phyloP scores from a whole-genome alignment of 2,113 vertebrate species.

The Hymenochirus boettgeri region DNA sequence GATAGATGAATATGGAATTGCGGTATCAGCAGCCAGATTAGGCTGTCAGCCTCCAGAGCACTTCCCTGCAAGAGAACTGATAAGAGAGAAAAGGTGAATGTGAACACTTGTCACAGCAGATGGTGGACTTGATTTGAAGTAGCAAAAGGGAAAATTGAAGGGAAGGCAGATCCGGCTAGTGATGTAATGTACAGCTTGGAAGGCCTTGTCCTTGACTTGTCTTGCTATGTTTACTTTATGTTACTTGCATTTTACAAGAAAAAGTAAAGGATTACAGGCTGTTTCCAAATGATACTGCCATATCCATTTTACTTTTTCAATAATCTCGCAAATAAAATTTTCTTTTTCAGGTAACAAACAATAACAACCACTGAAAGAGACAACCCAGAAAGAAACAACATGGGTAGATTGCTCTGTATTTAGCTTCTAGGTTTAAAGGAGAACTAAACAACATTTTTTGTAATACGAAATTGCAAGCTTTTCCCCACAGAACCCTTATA shows the following conservation, averaged over 20 bases:
- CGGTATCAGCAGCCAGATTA: slow-evolving; percentile 55
- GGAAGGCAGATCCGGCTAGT: background rate
- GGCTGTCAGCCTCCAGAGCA: slow-evolving; percentile 59
- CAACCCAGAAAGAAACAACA: too few relatives aligned
- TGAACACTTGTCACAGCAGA: slow-evolving; percentile 75
- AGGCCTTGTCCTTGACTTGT: slow-evolving; percentile 10
- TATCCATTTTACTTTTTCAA: background rate
- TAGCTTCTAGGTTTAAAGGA: too few relatives aligned
- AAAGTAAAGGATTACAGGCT: background rate
- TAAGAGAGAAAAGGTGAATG: slow-evolving; percentile 80
- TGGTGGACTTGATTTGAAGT: slow-evolving; percentile 67
- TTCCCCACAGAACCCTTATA: too few relatives aligned
- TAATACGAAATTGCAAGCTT: too few relatives aligned
- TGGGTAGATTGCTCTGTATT: too few relatives aligned
- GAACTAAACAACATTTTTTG: too few relatives aligned
- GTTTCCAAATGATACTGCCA: background rate
- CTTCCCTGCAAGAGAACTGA: slow-evolving; percentile 69
- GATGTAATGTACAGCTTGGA: background rate
- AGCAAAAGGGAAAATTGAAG: slow-evolving; percentile 8
- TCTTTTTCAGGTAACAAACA: too few relatives aligned
- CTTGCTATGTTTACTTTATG: slow-evolving; percentile 13
- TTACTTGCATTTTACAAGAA: slow-evolving; percentile 4
- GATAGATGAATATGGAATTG: slow-evolving; percentile 56
- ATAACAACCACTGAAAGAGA: too few relatives aligned
- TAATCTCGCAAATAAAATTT: too few relatives aligned